phyloP scores from a whole-genome alignment of 2,113 vertebrate species.

The Ifrita kowaldi region DNA sequence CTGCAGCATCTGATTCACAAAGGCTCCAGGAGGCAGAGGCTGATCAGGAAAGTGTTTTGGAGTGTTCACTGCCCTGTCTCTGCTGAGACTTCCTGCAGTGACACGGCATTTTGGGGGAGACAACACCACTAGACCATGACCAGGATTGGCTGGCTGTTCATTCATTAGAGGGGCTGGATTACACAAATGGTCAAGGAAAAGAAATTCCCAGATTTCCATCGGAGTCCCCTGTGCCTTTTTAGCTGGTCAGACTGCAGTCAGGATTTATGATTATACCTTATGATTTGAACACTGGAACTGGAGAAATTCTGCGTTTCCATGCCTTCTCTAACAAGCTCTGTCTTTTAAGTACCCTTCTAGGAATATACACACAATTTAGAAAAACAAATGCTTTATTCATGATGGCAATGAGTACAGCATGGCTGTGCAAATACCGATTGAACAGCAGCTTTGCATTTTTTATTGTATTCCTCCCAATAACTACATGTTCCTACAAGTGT shows the following conservation, averaged over 20 bases:
- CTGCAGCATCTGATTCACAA: neutral
- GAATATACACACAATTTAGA: slow-evolving; percentile 35
- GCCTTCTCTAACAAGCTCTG: slow-evolving; percentile 15
- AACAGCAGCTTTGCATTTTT: slow-evolving; percentile 11
- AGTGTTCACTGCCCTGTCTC: neutral
- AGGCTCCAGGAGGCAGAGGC: neutral
- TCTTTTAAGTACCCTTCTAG: slow-evolving; percentile 19
- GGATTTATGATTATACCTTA: neutral
- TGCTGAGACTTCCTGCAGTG: accelerated
- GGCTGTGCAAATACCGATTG: neutral
- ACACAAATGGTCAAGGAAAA: neutral
- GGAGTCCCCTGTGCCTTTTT: neutral
- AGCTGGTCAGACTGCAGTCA: neutral
- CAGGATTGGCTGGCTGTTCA: neutral
- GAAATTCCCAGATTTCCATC: neutral
- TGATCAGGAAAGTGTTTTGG: neutral
- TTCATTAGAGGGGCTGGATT: neutral
- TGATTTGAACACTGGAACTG: neutral
- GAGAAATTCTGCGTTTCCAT: neutral
- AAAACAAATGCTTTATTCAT: slow-evolving; percentile 48
- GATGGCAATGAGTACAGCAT: neutral
- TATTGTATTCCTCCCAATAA: slow-evolving; percentile 28
- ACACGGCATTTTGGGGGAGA: neutral
- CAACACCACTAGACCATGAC: accelerated
- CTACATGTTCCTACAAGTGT: neutral